Base-by-base conservation (phyloP, 2,888 invertebrate species). In the Tyria jacobaeae region DNA sequence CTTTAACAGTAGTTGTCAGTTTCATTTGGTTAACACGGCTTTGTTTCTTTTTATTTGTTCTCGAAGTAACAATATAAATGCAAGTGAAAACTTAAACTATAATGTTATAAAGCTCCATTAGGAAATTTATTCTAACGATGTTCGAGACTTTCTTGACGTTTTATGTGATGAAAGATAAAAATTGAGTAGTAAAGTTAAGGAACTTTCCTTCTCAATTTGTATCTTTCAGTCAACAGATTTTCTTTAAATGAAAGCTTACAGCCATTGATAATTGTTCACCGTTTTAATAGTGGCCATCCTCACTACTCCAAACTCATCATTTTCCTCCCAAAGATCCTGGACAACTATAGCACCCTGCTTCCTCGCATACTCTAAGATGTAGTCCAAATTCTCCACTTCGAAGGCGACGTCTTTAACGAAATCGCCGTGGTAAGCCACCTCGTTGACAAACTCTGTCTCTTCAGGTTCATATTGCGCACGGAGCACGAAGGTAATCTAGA, bases 361-460 rank as follows among this genome's bases (percentile, higher is more conserved):
- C 87, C 96, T 97, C 0, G 99, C 99, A 76, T 96, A 95, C 94
- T 95, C 94, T 59, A 99, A 94, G 69, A 99, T 99, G 47, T 95
- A 95, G 78, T 99, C 97, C 71, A 99, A 94, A 86, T 99, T 98
- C 85, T 99, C 98, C 4, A 99, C 99, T 70, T 96, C 95, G 87
- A 99, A 99, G 3, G 99, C 98, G 34, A 99, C 95, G 86, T 99
- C 99, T 82, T 98, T 99, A 21, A 98, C 99, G 63, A 98, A 99
- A 92, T 99, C 99, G 0, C 99, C 99, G 86, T 99, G 99, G 76
- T 95, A 96, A 1, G 96, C 95, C 63, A 99, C 90, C 87, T 99
- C 98, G 57, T 95, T 92, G 7, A 97, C 96, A 86, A 99, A 96
- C 67, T 96, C 95, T 62, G 95, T 85, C 75, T 97, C 96, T 71